Base-by-base conservation (phyloP, 1,140 invertebrate genomes). In the Marisa cornuarietis region DNA sequence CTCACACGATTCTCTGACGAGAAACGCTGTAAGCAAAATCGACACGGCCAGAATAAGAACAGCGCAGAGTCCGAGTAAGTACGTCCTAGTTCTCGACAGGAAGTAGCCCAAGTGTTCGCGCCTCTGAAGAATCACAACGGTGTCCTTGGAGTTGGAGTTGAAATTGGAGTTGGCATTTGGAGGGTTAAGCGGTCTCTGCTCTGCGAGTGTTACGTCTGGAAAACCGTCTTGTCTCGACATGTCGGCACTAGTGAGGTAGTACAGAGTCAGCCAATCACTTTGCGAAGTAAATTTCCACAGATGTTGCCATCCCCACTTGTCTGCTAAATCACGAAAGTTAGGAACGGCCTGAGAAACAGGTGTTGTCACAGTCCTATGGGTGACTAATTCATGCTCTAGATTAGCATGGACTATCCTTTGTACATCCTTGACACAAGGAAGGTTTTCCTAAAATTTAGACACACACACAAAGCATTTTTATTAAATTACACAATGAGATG, bases 121-220 rank as follows among this genome's bases (percentile, higher is more conserved):
- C 16, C 61, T 31, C 5, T 65, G 22, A 24, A 72, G 61, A 13
- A 79, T 42, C 22, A 73, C 71, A 31, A 79, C 71, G 4, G 71
- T 73, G 22, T 79, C 71, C 51, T 65, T 73, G 22, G 49, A 66
- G 31, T 63, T 58, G n/a, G 71, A 10, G 20, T 6, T 26, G 5
- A 42, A 54, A 49, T 52, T 61, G 54, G 20, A 22, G 24, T 63
- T 69, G 31, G 52, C 18, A 18, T 52, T 22, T n/a, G 72, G 7
- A 16, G 74, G 18, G 26, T 61, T 76, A 26, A 76, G 69, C 9
- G 66, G 69, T 71, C 58, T 79, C 54, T 71, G 77, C 61, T 79
- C 77, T 16, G 77, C 77, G 3, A 79, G 31, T n/a, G 77, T 79
- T 54, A 79, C 77, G 24, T 79, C 77, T 14, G 77, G 77, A 49